These are phyloP conservation scores for Mongoloraphidia duomilia DNA, from an alignment of 2,888 invertebrate species.

Conservation along the genomic window DNA sequence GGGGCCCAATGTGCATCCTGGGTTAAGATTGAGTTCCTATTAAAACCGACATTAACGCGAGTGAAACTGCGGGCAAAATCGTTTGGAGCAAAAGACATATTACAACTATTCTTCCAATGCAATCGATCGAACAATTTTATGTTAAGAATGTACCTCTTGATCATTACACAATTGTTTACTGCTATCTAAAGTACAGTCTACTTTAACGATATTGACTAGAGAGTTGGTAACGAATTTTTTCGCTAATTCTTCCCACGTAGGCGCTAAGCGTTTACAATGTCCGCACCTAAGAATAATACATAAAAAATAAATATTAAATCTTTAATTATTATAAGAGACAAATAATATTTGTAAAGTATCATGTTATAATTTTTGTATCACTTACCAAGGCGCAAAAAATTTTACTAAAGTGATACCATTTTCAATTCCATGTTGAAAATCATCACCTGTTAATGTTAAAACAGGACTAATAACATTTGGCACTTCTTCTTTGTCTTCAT, in stretches of 20 bases:
- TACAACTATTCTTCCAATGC: too few relatives aligned
- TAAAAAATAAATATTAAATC: not conserved
- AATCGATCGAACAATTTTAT: not conserved
- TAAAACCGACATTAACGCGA: too few relatives aligned
- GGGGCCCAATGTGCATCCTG: too few relatives aligned
- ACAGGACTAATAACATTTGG: slow-evolving; percentile 34
- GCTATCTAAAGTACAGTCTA: slow-evolving; percentile 64
- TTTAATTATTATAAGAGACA: not conserved
- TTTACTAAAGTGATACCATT: slow-evolving; percentile 67
- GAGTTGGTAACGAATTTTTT: slow-evolving; percentile 47
- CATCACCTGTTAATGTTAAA: slow-evolving; percentile 49
- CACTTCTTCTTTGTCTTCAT: slow-evolving; percentile 20
- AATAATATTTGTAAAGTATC: not conserved
- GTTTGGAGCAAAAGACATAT: too few relatives aligned
- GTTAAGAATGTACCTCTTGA: slow-evolving; percentile 42
- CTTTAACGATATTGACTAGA: slow-evolving; percentile 59
- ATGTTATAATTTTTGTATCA: slow-evolving; percentile 2
- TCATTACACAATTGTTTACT: slow-evolving; percentile 59
- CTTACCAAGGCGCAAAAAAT: slow-evolving; percentile 78
- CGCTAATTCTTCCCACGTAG: slow-evolving; percentile 71
- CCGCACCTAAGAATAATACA: slow-evolving; percentile 47
- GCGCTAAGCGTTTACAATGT: slow-evolving; percentile 72
- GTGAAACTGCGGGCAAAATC: too few relatives aligned
- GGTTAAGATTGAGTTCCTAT: too few relatives aligned
- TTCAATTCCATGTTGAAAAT: slow-evolving; percentile 54